Percentiles rank a stretch among this genome's conserved stretches.
phyloP scores from a whole-genome alignment of 2,113 vertebrate genomes.

The Atlantisia rogersi region DNA sequence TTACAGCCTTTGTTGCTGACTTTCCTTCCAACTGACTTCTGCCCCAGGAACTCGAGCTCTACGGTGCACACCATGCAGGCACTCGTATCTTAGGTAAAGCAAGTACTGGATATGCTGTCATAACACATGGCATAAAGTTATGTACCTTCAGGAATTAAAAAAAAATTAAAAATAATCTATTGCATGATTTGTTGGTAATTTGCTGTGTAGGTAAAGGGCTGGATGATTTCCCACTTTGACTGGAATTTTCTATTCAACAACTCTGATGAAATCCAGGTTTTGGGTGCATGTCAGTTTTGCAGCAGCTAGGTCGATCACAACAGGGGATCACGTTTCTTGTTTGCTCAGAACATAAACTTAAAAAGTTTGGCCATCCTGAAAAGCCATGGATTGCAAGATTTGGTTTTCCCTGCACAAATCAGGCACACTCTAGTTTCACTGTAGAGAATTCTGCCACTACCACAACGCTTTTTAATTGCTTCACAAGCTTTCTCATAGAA shows the following conservation, averaged over 20 bases:
- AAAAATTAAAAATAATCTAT: not conserved
- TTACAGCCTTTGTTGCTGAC: conserved; percentile 14
- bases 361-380: conserved; percentile 38
- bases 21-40: conserved; percentile 34
- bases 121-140: conserved; percentile 48
- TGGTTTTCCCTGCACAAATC: conserved; percentile 50
- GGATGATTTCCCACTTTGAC: conserved; percentile 52
- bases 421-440: conserved; percentile 50
- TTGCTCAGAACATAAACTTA: conserved; percentile 39
- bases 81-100: conserved; percentile 48
- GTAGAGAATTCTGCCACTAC: conserved; percentile 32
- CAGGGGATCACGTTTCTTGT: conserved; percentile 13
- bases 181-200: conserved; percentile 46
- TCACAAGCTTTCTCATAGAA: not conserved
- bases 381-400: conserved; percentile 56
- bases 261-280: conserved; percentile 19
- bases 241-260: conserved; percentile 23
- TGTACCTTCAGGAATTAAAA: conserved; percentile 41
- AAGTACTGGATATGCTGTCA: conserved; percentile 60
- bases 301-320: conserved; percentile 30
- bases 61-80: conserved; percentile 70
- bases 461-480: conserved; percentile 20
- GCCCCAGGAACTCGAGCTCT: conserved; percentile 55
- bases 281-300: conserved; percentile 28
- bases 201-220: conserved; percentile 40